These are phyloP conservation scores for Mimachlamys varia DNA, from an alignment of 2,888 invertebrate species.

Conservation along the genomic window DNA sequence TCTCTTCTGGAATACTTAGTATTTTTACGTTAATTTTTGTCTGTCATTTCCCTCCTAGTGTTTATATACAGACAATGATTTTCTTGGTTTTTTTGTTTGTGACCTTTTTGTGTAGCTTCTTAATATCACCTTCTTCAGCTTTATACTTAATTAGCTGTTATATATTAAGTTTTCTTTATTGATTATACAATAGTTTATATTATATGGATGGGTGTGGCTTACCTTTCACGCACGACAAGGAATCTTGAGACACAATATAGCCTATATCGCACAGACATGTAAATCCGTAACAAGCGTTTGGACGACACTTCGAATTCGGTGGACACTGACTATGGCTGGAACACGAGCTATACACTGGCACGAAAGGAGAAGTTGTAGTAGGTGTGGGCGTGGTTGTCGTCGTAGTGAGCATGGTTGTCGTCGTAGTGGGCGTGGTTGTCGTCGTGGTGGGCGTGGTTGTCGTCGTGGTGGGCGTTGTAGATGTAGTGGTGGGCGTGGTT, in stretches of 20 bases:
- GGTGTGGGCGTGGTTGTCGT: not conserved
- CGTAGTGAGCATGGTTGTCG: not conserved
- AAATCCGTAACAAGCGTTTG: constrained; percentile 63
- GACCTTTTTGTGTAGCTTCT: no score
- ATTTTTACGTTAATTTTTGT: no score
- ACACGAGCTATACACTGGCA: constrained; percentile 54
- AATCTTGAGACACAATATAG: constrained; percentile 57
- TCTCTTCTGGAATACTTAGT: no score
- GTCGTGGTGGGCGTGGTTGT: not conserved
- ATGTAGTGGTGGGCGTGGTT: not conserved
- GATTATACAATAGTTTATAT: no score
- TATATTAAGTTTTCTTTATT: no score
- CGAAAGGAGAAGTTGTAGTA: not conserved
- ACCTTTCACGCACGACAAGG: constrained; percentile 60
- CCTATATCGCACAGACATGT: constrained; percentile 63
- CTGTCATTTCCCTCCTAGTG: no score
- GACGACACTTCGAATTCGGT: constrained; percentile 56
- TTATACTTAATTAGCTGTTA: no score
- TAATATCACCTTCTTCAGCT: no score
- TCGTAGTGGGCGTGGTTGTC: not conserved
- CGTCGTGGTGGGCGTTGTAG: not conserved
- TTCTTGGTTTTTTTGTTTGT: no score
- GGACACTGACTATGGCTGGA: constrained; percentile 58
- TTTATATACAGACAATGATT: no score
- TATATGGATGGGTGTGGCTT: not conserved